These are phyloP conservation scores for Steinernema hermaphroditum DNA, from an alignment of 2,888 invertebrate genomes.

Conservation along the genomic window DNA sequence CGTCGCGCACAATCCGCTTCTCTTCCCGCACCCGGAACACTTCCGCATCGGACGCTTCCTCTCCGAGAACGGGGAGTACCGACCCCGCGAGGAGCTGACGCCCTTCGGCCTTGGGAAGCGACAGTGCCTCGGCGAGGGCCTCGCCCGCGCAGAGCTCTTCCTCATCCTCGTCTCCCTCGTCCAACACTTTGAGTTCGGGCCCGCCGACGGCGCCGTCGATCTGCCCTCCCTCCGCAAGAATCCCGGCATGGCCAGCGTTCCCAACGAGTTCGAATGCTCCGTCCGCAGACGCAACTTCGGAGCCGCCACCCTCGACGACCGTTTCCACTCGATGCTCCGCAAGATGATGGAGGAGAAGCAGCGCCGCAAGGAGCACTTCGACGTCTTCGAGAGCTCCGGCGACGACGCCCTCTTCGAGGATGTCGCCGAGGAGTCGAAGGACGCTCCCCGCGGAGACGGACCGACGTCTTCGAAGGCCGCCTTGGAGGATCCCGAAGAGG, in stretches of 20 bases:
- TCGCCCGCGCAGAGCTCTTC: slow-evolving; percentile 56
- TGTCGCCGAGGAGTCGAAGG: no score
- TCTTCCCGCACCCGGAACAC: slow-evolving; percentile 40
- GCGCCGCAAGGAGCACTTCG: background rate
- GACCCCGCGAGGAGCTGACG: slow-evolving; percentile 37
- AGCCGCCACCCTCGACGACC: background rate
- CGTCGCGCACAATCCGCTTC: slow-evolving; percentile 44
- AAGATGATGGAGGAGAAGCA: slow-evolving; percentile 2
- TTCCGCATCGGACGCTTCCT: slow-evolving; percentile 21
- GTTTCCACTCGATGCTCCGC: slow-evolving; percentile 9
- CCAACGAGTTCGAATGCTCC: slow-evolving; percentile 36
- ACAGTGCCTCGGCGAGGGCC: slow-evolving; percentile 50
- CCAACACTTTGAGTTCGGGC: slow-evolving; percentile 53
- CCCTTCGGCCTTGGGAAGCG: slow-evolving; percentile 51
- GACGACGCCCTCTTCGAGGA: background rate
- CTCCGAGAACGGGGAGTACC: slow-evolving; percentile 38
- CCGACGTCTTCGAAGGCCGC: no score
- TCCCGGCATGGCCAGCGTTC: slow-evolving; percentile 42
- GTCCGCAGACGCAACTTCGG: slow-evolving; percentile 21
- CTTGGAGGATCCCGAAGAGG: no score
- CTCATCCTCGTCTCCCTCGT: slow-evolving; percentile 53
- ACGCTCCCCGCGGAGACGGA: no score
- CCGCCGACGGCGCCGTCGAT: slow-evolving; percentile 34
- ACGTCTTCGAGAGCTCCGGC: background rate
- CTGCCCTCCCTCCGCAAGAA: slow-evolving; percentile 38